A percentile compares a stretch with the other conserved stretches of the same genome.
Evolutionary conservation across 1,140 invertebrate species (phyloP).

Genomic region (Himalopsyche phryganea): DNA sequence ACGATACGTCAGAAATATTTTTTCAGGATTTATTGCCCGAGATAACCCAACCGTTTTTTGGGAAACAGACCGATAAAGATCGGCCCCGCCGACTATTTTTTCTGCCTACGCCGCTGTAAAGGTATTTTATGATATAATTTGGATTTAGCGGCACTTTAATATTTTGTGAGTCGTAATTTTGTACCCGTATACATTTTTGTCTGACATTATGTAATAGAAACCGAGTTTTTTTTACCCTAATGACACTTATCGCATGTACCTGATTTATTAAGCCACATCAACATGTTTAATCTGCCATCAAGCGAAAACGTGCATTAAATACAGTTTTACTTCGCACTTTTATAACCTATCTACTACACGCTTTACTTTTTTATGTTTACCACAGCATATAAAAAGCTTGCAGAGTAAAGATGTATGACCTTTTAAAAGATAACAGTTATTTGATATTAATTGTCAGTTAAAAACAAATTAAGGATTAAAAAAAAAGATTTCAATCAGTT

Average conservation of each 20-base stretch:
- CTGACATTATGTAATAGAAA: slow-evolving; percentile 16
- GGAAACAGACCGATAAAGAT: slow-evolving; percentile 28
- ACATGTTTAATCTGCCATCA: background rate
- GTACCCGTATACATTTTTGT: slow-evolving; percentile 11
- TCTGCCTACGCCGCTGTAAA: slow-evolving; percentile 22
- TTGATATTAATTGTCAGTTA: too few relatives aligned
- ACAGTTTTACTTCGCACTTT: too few relatives aligned
- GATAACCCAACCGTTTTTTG: slow-evolving; percentile 29
- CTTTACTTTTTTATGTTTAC: too few relatives aligned
- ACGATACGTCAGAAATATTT: slow-evolving; percentile 29
- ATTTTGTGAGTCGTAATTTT: slow-evolving; percentile 18
- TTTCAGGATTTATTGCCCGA: slow-evolving; percentile 30
- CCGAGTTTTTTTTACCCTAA: slow-evolving; percentile 3
- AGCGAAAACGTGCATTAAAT: too few relatives aligned
- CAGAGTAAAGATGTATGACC: too few relatives aligned
- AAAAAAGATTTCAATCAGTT: too few relatives aligned
- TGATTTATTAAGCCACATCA: slow-evolving; percentile 15
- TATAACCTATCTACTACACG: too few relatives aligned
- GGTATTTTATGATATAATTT: slow-evolving; percentile 30
- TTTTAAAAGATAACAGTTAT: too few relatives aligned
- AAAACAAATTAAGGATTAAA: too few relatives aligned
- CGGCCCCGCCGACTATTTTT: slow-evolving; percentile 28
- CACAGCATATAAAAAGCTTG: too few relatives aligned
- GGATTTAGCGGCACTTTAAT: slow-evolving; percentile 19
- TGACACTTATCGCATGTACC: slow-evolving; percentile 15